Evolutionary conservation across 2,888 invertebrate genomes (phyloP).

Genomic region (Serrognathus titanus): DNA sequence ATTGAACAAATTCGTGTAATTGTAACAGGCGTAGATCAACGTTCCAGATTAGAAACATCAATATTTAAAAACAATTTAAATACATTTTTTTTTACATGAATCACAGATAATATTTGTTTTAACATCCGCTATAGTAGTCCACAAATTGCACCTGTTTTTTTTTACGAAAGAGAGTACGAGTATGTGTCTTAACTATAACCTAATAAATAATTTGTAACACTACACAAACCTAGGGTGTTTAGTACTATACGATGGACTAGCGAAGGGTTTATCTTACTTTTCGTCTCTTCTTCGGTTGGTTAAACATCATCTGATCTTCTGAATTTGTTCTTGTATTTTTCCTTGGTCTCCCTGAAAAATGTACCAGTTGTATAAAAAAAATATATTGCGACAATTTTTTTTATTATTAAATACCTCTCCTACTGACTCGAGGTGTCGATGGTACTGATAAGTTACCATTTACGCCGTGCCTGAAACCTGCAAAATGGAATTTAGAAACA

Average conservation of each 20-base stretch:
- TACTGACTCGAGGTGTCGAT: no score
- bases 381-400: neutral
- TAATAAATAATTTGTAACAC: neutral
- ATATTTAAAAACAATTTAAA: conserved; percentile 2
- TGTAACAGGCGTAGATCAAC: conserved; percentile 2
- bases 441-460: neutral
- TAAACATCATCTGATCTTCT: neutral
- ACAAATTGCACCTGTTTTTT: conserved; percentile 10
- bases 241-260: neutral
- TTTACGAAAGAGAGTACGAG: neutral
- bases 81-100: conserved; percentile 1
- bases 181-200: neutral
- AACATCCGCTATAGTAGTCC: conserved; percentile 5
- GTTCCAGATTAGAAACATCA: conserved; percentile 12
- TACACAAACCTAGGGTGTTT: neutral
- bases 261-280: neutral
- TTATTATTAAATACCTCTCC: no score
- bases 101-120: conserved; percentile 12
- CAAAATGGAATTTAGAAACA: neutral
- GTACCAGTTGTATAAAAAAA: conserved; percentile 7
- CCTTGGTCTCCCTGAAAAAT: neutral
- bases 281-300: no score
- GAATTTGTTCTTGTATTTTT: conserved; percentile 3
- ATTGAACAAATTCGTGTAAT: conserved; percentile 7
- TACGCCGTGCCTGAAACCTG: conserved; percentile 7